These are phyloP conservation scores for Amphimedon queenslandica DNA, from an alignment of 37 sponge, comb jelly and placozoan genomes.

Conservation along the genomic window DNA sequence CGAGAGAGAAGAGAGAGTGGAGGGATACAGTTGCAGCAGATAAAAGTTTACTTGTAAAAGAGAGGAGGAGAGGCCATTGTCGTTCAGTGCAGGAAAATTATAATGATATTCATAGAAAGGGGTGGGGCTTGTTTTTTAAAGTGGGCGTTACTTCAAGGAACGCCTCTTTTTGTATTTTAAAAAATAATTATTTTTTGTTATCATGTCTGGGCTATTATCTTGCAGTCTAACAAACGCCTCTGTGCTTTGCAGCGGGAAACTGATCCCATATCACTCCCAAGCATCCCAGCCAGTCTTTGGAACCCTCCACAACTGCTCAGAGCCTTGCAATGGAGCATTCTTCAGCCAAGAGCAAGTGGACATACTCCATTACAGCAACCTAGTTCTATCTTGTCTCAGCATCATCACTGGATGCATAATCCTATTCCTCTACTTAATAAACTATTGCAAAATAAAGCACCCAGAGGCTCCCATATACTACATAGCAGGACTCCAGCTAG, in stretches of 20 bases:
- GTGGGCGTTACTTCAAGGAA: no score
- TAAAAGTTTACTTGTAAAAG: no score
- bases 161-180: no score
- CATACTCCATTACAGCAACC: conserved; percentile 10
- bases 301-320: conserved; percentile 31
- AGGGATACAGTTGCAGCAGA: no score
- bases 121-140: no score
- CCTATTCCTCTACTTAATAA: conserved; percentile 30
- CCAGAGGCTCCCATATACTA: conserved; percentile 39
- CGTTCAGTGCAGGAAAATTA: no score
- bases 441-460: conserved; percentile 12
- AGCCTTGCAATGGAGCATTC: conserved; percentile 52
- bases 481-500: conserved; percentile 39
- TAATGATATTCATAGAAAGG: no score
- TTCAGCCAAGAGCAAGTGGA: conserved; percentile 12
- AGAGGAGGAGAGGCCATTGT: no score
- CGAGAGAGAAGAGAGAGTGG: no score
- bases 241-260: background rate
- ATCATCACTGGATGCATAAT: conserved; percentile 17
- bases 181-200: no score
- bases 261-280: conserved; percentile 2
- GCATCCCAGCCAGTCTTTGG: conserved; percentile 19
- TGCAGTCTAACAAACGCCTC: background rate
- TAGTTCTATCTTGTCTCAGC: conserved; percentile 4
- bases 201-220: no score